phyloP scores from a whole-genome alignment of 92 coral and sea anemone genomes.

The Umimayanthus kanabou region DNA sequence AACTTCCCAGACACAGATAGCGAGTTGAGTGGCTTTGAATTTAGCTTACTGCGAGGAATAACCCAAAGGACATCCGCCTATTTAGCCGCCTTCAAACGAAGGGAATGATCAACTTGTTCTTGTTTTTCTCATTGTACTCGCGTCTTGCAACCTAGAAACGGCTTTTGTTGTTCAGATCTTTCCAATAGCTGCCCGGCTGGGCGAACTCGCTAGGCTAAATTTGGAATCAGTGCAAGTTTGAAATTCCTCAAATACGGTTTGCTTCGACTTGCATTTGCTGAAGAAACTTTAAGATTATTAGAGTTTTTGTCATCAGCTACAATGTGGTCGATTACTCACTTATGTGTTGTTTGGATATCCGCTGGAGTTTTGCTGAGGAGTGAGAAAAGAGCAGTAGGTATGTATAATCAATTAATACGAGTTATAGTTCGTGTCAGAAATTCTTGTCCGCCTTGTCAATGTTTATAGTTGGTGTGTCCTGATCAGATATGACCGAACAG shows the following conservation, averaged over 20 bases:
- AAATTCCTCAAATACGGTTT: neutral
- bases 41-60: neutral
- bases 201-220: neutral
- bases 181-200: neutral
- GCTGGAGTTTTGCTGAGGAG: neutral
- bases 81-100: neutral
- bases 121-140: neutral
- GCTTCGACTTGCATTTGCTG: neutral
- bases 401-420: neutral
- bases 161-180: neutral
- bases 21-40: neutral
- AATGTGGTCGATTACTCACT: neutral
- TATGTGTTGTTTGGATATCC: neutral
- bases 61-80: neutral
- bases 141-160: neutral
- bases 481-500: neutral
- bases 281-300: too few species aligned
- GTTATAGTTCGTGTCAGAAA: neutral
- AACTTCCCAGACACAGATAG: neutral
- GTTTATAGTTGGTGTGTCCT: neutral
- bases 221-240: neutral
- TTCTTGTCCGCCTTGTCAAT: neutral
- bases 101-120: neutral
- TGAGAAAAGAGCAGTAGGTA: neutral
- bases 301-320: neutral